Conservation (phyloP, 2,888 invertebrate species). For the Omphaloscelis lunosa region DNA sequence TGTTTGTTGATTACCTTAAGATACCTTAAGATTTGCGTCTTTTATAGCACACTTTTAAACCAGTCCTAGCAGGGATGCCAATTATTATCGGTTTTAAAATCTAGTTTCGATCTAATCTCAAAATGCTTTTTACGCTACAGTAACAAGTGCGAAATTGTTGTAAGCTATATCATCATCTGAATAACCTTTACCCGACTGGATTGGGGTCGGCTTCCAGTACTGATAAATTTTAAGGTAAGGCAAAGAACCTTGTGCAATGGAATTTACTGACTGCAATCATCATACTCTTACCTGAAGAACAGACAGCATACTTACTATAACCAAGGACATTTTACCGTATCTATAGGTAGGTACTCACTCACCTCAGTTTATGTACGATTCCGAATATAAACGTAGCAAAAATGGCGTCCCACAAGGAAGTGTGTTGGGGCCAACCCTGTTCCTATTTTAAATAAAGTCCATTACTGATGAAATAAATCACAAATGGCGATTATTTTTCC, state of each 20-base stretch:
- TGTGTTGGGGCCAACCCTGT: constrained; percentile 5
- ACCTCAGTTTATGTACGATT: too few relatives aligned
- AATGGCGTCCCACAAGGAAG: background rate
- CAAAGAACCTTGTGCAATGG: background rate
- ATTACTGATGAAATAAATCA: background rate
- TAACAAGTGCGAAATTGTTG: background rate
- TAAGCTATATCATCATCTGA: background rate
- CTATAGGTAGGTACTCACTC: background rate
- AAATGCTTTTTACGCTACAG: background rate
- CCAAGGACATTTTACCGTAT: background rate
- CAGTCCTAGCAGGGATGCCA: constrained; percentile 5
- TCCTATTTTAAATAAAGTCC: too few relatives aligned
- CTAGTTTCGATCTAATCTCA: background rate
- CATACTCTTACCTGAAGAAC: background rate
- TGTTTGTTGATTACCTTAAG: constrained; percentile 3
- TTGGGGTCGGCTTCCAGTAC: background rate
- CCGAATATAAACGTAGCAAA: background rate
- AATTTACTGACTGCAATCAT: background rate
- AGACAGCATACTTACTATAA: background rate
- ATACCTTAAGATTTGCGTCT: constrained; percentile 14
- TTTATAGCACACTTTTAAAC: constrained; percentile 19
- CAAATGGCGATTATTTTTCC: background rate
- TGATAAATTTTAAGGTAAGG: background rate
- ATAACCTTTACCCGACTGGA: background rate
- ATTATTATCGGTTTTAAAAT: background rate